Percentiles rank a stretch among this genome's conserved stretches.
phyloP scores from a whole-genome alignment of 2,888 invertebrate species.

The Drosophila barbarae region DNA sequence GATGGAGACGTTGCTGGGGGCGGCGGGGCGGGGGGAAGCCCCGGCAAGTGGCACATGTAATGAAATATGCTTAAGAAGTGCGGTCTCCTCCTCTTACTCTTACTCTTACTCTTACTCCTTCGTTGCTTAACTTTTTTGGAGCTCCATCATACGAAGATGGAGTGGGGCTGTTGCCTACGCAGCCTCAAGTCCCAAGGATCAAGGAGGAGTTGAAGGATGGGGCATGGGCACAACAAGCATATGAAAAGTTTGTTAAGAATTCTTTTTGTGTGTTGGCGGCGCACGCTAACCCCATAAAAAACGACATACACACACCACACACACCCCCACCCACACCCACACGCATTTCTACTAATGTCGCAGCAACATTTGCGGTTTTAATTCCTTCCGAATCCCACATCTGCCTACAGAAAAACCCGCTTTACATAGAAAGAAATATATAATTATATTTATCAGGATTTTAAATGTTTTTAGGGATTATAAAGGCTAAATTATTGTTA shows the following conservation, averaged over 20 bases:
- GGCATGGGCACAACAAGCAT: conserved; percentile 56
- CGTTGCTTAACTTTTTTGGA: conserved; percentile 41
- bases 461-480: neutral
- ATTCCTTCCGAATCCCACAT: conserved; percentile 56
- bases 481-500: neutral
- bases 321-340: conserved; percentile 4
- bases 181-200: conserved; percentile 19
- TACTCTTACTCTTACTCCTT: conserved; percentile 13
- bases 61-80: conserved; percentile 69
- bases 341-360: conserved; percentile 70
- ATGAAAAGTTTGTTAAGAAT: conserved; percentile 73
- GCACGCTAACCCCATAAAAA: conserved; percentile 25
- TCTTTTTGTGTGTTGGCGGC: conserved; percentile 64
- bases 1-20: neutral
- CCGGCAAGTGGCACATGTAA: conserved; percentile 48
- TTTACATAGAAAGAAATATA: neutral
- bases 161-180: conserved; percentile 29
- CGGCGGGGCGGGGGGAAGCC: conserved; percentile 1
- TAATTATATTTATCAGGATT: neutral
- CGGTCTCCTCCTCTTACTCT: conserved; percentile 4
- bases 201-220: neutral
- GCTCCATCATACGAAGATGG: neutral
- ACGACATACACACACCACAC: conserved; percentile 13
- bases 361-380: conserved; percentile 78
- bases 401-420: neutral